Evolutionary conservation across 2,888 invertebrate species (phyloP).

Genomic region (Ophion ellenae): DNA sequence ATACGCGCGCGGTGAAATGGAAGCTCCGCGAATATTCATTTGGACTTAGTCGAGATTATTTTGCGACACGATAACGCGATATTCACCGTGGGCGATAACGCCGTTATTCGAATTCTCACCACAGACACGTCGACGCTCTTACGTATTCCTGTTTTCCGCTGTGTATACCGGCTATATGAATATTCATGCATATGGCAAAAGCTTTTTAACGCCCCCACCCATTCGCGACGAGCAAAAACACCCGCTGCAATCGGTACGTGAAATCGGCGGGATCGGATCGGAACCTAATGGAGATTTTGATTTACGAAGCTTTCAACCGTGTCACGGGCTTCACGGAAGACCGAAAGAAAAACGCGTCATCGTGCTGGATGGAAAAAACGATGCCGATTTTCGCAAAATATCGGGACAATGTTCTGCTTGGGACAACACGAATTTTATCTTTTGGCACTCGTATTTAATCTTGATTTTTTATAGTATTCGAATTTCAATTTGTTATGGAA

Average conservation of each 20-base stretch:
- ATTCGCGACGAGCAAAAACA: conserved; percentile 3
- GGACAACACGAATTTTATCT: too few relatives aligned
- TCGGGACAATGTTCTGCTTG: too few relatives aligned
- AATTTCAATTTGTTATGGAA: too few relatives aligned
- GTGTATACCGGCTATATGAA: neutral
- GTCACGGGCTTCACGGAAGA: neutral
- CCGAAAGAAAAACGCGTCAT: neutral
- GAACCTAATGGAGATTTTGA: conserved; percentile 1
- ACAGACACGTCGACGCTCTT: neutral
- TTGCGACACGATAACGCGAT: conserved; percentile 50
- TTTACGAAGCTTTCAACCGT: neutral
- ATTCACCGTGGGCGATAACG: conserved; percentile 48
- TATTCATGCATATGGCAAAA: conserved; percentile 35
- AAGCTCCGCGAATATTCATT: conserved; percentile 54
- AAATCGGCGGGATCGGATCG: neutral
- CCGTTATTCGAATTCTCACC: conserved; percentile 35
- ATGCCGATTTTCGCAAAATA: neutral
- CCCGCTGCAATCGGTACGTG: conserved; percentile 24
- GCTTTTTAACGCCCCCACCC: conserved; percentile 2
- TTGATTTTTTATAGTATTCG: too few relatives aligned
- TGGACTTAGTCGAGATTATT: conserved; percentile 39
- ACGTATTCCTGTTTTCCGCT: conserved; percentile 6
- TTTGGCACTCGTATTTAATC: too few relatives aligned
- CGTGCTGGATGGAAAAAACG: neutral
- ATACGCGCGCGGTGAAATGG: neutral